Base-by-base conservation (phyloP, 2,797 vertebrate species). In the Siniperca obscura region DNA sequence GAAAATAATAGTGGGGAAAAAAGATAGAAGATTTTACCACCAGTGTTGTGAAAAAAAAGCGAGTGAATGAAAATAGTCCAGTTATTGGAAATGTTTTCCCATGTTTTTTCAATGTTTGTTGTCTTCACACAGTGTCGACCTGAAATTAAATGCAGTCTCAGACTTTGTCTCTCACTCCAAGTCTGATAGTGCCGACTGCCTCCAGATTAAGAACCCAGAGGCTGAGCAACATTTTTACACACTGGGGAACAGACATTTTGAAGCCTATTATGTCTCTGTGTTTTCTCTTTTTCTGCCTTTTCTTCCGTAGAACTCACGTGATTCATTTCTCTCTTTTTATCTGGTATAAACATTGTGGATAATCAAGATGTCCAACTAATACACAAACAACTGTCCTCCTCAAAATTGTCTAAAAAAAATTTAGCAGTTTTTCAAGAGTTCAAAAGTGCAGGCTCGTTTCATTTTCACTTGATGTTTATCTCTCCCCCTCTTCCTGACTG, bases 181-280 rank as follows among this genome's bases (percentile, higher is more conserved):
- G 36, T 46, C 21, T 69, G 50, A 22, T 71, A n/a, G 27, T 64
- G 38, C 25, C 3, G 38, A 59, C 34, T 68, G 61, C 48, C 19
- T 86, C 44, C 50, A 59, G 52, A 30, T 71, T 64, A 78, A 76
- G 13, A 70, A 73, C 16, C 21, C 34, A 44, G 1, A 27, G n/a
- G 70, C 74, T 62, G 76, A 55, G 34, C 30, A 78, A 22, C 27
- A 70, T 72, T 38, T 83, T 79, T 34, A n/a, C 50, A 57, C 70
- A 69, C 52, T 73, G 50, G 64, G 11, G 38, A 79, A 75, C 71
- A 52, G 38, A 48, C 62, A 38, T 7, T 7, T 50, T 48, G 10
- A 44, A 80, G 42, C 30, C 60, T 17, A 69, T 82, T 73, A 61
- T 56, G 34, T 67, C 36, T 65, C 66, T 50, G 61, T 36, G 25